Percentiles rank a stretch among this genome's conserved stretches.
These are phyloP conservation scores for Agapostemon virescens DNA, from an alignment of 2,888 invertebrate genomes.

Conservation along the genomic window DNA sequence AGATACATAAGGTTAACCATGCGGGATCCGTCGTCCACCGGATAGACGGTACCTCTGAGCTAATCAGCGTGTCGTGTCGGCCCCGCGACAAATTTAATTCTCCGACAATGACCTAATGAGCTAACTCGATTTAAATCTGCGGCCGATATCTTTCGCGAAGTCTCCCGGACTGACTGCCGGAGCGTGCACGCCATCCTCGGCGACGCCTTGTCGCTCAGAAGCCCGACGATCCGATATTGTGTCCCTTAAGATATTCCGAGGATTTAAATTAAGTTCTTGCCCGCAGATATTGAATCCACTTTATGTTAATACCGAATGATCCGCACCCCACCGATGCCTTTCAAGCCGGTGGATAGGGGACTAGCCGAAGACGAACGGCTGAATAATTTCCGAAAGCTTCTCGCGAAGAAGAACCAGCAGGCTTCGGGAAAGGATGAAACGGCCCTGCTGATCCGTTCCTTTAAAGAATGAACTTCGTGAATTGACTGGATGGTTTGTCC, in stretches of 20 bases:
- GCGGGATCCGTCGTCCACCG: slow-evolving; percentile 14
- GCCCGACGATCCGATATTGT: slow-evolving; percentile 69
- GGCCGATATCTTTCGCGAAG: slow-evolving; percentile 52
- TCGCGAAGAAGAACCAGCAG: slow-evolving; percentile 24
- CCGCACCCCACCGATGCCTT: slow-evolving; percentile 31
- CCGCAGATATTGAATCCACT: slow-evolving; percentile 75
- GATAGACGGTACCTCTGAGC: slow-evolving; percentile 48
- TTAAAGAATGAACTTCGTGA: slow-evolving; percentile 52
- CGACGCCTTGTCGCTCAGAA: slow-evolving; percentile 38
- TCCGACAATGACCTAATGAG: slow-evolving; percentile 66
- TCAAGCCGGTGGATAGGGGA: not conserved
- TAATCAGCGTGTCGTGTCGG: slow-evolving; percentile 60
- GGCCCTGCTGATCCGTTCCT: slow-evolving; percentile 52
- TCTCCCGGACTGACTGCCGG: slow-evolving; percentile 31
- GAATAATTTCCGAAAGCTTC: slow-evolving; percentile 65
- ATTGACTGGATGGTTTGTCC: slow-evolving; percentile 46
- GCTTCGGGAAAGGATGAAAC: not conserved
- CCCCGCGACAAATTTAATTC: slow-evolving; percentile 63
- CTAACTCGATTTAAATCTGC: slow-evolving; percentile 71
- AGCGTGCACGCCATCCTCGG: slow-evolving; percentile 13
- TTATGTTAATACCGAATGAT: slow-evolving; percentile 74
- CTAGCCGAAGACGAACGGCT: slow-evolving; percentile 47
- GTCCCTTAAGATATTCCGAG: slow-evolving; percentile 73
- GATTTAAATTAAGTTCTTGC: slow-evolving; percentile 75
- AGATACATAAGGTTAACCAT: slow-evolving; percentile 42